A percentile compares a stretch with the other conserved stretches of the same genome.
phyloP scores from a whole-genome alignment of 1,140 invertebrate species.

The Trichogramma pretiosum region DNA sequence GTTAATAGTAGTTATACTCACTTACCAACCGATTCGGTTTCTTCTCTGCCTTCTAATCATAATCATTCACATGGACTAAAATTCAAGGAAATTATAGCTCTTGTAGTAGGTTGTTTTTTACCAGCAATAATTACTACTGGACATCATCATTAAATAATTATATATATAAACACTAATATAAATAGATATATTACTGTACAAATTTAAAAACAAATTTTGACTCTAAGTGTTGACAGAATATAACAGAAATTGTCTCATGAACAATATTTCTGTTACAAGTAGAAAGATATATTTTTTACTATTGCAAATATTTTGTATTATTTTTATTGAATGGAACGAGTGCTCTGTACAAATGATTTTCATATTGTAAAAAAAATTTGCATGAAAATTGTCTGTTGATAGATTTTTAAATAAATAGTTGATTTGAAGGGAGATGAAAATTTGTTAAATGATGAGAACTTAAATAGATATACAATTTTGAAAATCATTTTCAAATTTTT shows the following conservation, averaged over 20 bases:
- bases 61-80: slow-evolving; percentile 56
- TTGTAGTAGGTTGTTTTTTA: slow-evolving; percentile 77
- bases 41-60: slow-evolving; percentile 46
- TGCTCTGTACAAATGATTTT: too few relatives aligned
- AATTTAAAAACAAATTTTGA: neutral
- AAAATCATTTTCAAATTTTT: slow-evolving; percentile 4
- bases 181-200: neutral
- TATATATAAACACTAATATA: neutral
- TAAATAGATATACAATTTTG: slow-evolving; percentile 1
- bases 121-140: slow-evolving; percentile 82
- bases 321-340: too few relatives aligned
- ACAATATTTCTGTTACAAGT: neutral
- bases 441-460: too few relatives aligned
- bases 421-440: too few relatives aligned
- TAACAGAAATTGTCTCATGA: neutral
- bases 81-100: slow-evolving; percentile 68
- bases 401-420: too few relatives aligned
- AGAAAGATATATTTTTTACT: slow-evolving; percentile 3
- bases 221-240: neutral
- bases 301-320: neutral
- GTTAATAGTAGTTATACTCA: slow-evolving; percentile 44
- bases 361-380: too few relatives aligned
- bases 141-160: slow-evolving; percentile 71
- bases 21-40: slow-evolving; percentile 43
- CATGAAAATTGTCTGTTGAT: too few relatives aligned